Evolutionary conservation across 2,113 vertebrate species (phyloP).

Genomic region (Nyctibius bracteatus): DNA sequence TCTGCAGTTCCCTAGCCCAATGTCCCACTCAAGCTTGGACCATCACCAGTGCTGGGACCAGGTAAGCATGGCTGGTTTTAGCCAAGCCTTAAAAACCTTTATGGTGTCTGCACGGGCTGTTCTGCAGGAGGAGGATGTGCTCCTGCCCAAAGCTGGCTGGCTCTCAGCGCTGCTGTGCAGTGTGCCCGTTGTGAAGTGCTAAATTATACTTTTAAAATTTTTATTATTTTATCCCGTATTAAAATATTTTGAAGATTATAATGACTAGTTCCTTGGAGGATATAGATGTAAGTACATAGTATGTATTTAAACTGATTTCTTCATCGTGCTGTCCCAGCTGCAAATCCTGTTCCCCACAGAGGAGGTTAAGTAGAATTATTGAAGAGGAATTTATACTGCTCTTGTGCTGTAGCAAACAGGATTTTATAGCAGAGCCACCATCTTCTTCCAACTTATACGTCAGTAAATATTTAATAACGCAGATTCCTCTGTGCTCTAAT

Average conservation of each 20-base stretch:
- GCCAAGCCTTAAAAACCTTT: not conserved
- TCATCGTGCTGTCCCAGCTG: not conserved
- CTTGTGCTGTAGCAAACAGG: not conserved
- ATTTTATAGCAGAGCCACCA: not conserved
- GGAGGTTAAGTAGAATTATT: not conserved
- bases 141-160: not conserved
- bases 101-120: not conserved
- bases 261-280: not conserved
- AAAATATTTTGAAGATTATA: not conserved
- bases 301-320: not conserved
- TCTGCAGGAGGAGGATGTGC: not conserved
- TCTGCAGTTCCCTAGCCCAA: not conserved
- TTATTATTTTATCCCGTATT: not conserved
- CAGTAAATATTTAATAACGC: constrained; percentile 1
- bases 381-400: not conserved
- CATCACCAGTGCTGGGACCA: not conserved
- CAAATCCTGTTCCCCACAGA: not conserved
- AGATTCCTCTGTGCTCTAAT: not conserved
- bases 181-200: not conserved
- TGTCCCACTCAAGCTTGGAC: not conserved
- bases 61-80: not conserved
- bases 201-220: not conserved
- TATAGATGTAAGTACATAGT: rapidly evolving
- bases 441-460: not conserved
- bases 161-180: rapidly evolving